These are phyloP conservation scores for Perdita meconis DNA, from an alignment of 2,888 invertebrate species.

Conservation along the genomic window DNA sequence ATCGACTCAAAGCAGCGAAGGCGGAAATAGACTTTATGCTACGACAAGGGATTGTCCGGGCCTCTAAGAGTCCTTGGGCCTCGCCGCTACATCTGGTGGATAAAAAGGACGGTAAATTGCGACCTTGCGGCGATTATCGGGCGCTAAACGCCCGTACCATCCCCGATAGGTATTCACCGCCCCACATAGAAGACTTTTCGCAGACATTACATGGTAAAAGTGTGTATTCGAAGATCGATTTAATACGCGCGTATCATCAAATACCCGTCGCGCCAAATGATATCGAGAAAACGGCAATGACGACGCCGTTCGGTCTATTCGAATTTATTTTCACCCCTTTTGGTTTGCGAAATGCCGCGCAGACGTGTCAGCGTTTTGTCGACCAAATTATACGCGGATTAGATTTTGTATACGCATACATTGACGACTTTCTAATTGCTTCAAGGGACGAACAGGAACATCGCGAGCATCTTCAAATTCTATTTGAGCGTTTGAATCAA, in stretches of 20 bases:
- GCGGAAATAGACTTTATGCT: constrained; percentile 61
- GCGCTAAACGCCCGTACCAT: constrained; percentile 21
- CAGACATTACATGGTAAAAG: background rate
- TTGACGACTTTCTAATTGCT: constrained; percentile 35
- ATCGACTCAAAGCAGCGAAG: constrained; percentile 67
- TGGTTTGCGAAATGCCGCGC: constrained; percentile 54
- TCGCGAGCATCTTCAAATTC: constrained; percentile 37
- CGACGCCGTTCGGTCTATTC: constrained; percentile 67
- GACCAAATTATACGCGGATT: background rate
- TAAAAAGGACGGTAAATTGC: constrained; percentile 14
- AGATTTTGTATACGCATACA: constrained; percentile 14
- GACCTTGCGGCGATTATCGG: constrained; percentile 42
- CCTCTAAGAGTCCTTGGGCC: constrained; percentile 38
- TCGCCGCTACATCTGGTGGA: constrained; percentile 33
- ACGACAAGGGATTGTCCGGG: constrained; percentile 24
- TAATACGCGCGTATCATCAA: constrained; percentile 49
- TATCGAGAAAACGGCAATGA: constrained; percentile 35
- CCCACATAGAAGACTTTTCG: constrained; percentile 17
- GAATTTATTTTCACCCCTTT: constrained; percentile 71
- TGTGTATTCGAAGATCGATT: constrained; percentile 30
- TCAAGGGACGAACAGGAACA: constrained; percentile 56
- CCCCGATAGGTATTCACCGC: constrained; percentile 1
- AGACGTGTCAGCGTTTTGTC: constrained; percentile 18
- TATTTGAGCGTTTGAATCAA: constrained; percentile 51
- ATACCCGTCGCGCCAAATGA: constrained; percentile 47